phyloP scores from a whole-genome alignment of 2,797 vertebrate genomes.

The Sebastes kiyomatsui region DNA sequence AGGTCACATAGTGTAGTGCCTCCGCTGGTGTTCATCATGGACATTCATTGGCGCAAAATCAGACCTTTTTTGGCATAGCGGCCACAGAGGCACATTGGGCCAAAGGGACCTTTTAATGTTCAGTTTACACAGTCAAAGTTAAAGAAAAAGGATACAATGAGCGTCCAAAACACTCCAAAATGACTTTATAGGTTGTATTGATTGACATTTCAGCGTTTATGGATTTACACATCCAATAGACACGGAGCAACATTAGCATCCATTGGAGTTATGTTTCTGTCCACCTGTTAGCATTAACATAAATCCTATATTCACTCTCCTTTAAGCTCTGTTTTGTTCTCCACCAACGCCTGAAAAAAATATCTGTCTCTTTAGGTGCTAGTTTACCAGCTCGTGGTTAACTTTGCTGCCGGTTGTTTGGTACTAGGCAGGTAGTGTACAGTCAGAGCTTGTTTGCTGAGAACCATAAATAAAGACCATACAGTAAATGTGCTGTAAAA shows the following conservation, averaged over 20 bases:
- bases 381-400: background rate
- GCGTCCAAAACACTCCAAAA: background rate
- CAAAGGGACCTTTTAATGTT: rapidly evolving
- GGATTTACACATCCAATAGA: no score
- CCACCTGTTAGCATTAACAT: background rate
- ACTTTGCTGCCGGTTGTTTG: background rate
- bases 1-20: background rate
- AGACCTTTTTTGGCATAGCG: background rate
- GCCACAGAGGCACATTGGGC: background rate
- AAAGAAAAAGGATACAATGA: background rate
- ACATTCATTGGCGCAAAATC: background rate
- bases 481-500: background rate
- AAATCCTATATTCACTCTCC: no score
- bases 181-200: background rate
- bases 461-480: no score
- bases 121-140: no score
- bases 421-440: no score
- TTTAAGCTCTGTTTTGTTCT: no score
- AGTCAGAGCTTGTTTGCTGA: background rate
- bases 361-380: background rate
- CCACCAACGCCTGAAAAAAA: no score
- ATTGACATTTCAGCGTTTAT: no score
- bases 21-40: background rate
- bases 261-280: background rate
- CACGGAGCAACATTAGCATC: no score